These are phyloP conservation scores for Cyprinodon tularosa DNA, from an alignment of 2,113 vertebrate species.

Conservation along the genomic window DNA sequence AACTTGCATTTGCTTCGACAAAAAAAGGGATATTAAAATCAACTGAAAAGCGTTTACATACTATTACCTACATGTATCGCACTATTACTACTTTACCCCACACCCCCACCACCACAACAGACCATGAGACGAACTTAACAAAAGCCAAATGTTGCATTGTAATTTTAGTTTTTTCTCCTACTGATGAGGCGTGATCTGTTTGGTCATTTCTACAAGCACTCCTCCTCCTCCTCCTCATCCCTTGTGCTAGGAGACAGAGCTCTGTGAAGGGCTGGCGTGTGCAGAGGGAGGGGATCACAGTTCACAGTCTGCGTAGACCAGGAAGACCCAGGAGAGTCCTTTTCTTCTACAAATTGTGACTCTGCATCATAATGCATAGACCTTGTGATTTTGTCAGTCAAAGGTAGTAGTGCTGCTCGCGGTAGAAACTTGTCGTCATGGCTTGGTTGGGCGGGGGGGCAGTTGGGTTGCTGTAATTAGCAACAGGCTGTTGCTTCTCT, in stretches of 20 bases:
- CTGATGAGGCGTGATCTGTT: conserved; percentile 58
- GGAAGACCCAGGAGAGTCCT: conserved; percentile 30
- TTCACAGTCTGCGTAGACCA: conserved; percentile 19
- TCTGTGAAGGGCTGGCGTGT: conserved; percentile 4
- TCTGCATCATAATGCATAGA: conserved; percentile 74
- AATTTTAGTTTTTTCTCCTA: conserved; percentile 76
- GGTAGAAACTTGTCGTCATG: conserved; percentile 86
- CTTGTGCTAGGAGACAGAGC: conserved; percentile 25
- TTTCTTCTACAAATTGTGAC: conserved; percentile 58
- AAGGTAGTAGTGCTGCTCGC: conserved; percentile 84
- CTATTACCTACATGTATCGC: conserved; percentile 81
- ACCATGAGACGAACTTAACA: conserved; percentile 80
- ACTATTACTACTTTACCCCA: conserved; percentile 80
- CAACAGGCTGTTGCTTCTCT: conserved; percentile 64
- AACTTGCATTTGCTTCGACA: conserved; percentile 90
- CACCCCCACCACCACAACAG: conserved; percentile 72
- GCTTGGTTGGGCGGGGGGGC: conserved; percentile 43
- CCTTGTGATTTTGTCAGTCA: conserved; percentile 83
- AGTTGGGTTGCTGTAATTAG: conserved; percentile 55
- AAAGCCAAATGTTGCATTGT: conserved; percentile 39
- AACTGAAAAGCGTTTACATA: conserved; percentile 95
- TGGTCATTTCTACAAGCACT: conserved; percentile 51
- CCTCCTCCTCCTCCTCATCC: conserved; percentile 11
- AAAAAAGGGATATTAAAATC: conserved; percentile 73
- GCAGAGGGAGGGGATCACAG: background rate